A percentile compares a stretch with the other conserved stretches of the same genome.
phyloP scores from a whole-genome alignment of 2,797 vertebrate species.

The Fundulus diaphanus region DNA sequence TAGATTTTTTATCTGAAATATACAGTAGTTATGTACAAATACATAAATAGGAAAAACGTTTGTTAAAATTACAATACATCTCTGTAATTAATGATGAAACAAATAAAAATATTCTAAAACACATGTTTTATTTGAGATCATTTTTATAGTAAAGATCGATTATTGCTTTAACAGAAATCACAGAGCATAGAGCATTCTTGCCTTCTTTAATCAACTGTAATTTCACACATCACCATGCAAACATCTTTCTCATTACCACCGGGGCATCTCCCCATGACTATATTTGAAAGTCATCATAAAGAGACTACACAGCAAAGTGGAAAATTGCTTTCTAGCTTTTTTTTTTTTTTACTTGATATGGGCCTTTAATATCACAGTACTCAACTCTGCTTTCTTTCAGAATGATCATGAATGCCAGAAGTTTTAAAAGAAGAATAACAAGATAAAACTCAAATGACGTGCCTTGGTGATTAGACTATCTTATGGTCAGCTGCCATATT shows the following conservation, averaged over 20 bases:
- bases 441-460: background rate
- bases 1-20: background rate
- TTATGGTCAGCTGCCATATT: background rate
- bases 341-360: constrained; percentile 58
- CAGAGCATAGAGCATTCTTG: constrained; percentile 19
- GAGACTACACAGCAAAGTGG: constrained; percentile 42
- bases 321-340: constrained; percentile 60
- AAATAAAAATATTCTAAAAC: background rate
- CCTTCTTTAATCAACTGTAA: constrained; percentile 48
- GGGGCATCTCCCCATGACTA: constrained; percentile 46
- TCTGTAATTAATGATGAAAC: background rate
- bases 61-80: background rate
- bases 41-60: background rate
- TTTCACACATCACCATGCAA: constrained; percentile 61
- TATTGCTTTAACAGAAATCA: constrained; percentile 12
- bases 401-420: constrained; percentile 15
- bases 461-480: background rate
- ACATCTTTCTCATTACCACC: constrained; percentile 57
- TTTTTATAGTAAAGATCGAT: constrained; percentile 7
- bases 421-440: background rate
- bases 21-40: background rate
- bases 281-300: constrained; percentile 54
- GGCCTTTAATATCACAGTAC: constrained; percentile 53
- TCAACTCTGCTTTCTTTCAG: constrained; percentile 31
- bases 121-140: constrained; percentile 1